Evolutionary conservation across 2,888 invertebrate genomes (phyloP), one percentile per base, ranked within the genome.

Genomic region (Agapostemon virescens): DNA sequence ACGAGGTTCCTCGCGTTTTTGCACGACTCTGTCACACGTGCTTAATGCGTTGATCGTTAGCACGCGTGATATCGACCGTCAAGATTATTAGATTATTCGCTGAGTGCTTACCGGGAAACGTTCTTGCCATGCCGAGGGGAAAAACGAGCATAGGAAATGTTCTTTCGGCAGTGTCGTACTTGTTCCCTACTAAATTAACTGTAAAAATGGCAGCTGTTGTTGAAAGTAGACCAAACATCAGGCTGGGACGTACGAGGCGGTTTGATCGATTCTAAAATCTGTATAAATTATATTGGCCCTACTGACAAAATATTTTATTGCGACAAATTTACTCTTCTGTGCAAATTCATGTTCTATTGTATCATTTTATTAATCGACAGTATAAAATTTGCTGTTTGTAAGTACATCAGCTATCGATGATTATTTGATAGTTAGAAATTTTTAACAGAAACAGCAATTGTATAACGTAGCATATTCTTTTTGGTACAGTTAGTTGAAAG

Each of bases 51-150:
- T 77, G 70, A 68, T 72, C 26, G 81, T 77, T 84, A 77, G 74
- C 76, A 84, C 69, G 75, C 71, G 76, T 76, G 86, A 79, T 70
- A 82, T 77, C 73, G 74, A 78, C 52, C 69, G 69, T 45, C 36
- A 42, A 75, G 72, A 52, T 38, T 40, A 77, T 70, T 76, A 26
- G 13, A 15, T 68, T 69, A 72, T 77, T 72, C 75, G 75, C 55
- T 52, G 72, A 30, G 58, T 75, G 76, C 68, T 73, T 64, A 72
- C 49, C 40, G 30, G 17, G 5, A 45, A 26, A 38, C 67, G 13
- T 38, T 7, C 58, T 55, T 49, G 77, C 17, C 61, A 33, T n/a
- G 42, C 20, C 15, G 69, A 55, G 20, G 17, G 40, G 42, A 61
- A 15, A 15, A 38, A 49, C 49, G 49, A 23, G 13, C 7, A 20